Evolutionary conservation across 2,797 vertebrate species (phyloP).

Genomic region (Melopsittacus undulatus): DNA sequence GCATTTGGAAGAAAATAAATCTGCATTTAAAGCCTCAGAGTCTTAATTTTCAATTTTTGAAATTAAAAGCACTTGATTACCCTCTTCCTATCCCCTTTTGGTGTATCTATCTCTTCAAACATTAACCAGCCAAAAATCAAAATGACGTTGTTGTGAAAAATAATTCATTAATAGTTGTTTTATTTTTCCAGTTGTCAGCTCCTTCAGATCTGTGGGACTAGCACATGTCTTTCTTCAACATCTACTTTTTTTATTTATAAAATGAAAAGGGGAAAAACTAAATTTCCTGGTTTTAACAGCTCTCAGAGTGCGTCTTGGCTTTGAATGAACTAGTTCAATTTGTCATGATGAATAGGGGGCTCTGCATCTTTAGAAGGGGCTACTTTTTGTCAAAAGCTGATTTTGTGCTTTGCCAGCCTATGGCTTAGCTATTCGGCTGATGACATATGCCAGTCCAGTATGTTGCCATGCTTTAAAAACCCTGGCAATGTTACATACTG

Average conservation of each 20-base stretch:
- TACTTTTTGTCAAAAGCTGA: constrained; percentile 28
- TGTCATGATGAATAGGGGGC: constrained; percentile 27
- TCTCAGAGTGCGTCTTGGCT: constrained; percentile 29
- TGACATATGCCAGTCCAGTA: constrained; percentile 22
- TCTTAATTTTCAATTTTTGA: not conserved
- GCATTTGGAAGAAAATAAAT: constrained; percentile 48
- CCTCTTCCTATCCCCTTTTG: not conserved
- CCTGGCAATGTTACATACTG: not conserved
- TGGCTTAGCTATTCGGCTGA: constrained; percentile 18
- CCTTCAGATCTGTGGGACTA: constrained; percentile 2
- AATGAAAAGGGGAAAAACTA: not conserved
- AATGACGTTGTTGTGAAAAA: not conserved
- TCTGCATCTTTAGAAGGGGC: not conserved
- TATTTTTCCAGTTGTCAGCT: not conserved
- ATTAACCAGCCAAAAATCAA: not conserved
- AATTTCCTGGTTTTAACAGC: constrained; percentile 19
- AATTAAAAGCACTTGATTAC: not conserved
- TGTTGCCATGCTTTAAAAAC: not conserved
- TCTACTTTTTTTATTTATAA: constrained; percentile 34
- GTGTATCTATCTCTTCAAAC: not conserved
- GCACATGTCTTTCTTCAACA: not conserved
- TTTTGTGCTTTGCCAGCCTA: constrained; percentile 12
- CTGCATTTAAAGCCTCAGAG: not conserved
- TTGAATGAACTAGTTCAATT: constrained; percentile 20
- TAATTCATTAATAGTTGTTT: not conserved